A percentile compares a stretch with the other conserved stretches of the same genome.
Conservation (phyloP, 1,140 invertebrate genomes). For the Mizuhopecten yessoensis region DNA sequence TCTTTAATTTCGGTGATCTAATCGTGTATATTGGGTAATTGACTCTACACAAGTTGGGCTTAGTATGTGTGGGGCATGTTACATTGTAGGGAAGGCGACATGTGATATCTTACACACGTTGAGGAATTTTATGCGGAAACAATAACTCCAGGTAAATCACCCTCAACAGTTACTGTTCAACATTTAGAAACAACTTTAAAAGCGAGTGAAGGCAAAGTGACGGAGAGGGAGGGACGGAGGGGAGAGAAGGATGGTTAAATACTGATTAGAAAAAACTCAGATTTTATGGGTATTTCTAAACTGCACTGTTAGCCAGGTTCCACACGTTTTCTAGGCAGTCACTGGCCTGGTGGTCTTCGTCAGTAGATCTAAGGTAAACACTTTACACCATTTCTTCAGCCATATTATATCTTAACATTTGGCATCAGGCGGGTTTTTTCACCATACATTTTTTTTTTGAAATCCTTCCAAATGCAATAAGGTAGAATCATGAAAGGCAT, state of each 20-base stretch:
- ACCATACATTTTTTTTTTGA: neutral
- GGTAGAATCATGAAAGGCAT: slow-evolving; percentile 33
- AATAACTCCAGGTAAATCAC: neutral
- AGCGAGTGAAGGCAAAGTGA: neutral
- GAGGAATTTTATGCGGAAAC: neutral
- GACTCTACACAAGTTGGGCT: neutral
- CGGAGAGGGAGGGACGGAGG: neutral
- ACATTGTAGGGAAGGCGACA: neutral
- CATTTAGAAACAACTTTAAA: neutral
- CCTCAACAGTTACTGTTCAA: neutral
- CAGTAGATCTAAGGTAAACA: slow-evolving; percentile 24
- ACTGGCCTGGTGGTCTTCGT: slow-evolving; percentile 21
- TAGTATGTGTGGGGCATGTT: neutral
- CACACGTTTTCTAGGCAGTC: neutral
- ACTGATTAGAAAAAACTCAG: neutral
- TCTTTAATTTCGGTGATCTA: neutral
- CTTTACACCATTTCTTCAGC: slow-evolving; percentile 33
- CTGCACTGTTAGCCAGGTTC: neutral
- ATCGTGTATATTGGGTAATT: neutral
- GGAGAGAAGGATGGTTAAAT: neutral
- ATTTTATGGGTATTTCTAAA: neutral
- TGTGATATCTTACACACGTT: neutral
- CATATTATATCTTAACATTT: slow-evolving; percentile 40
- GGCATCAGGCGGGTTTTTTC: neutral
- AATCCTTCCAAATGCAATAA: slow-evolving; percentile 33